Evolutionary conservation across 2,797 vertebrate species (phyloP).

Genomic region (Enteromius viviparus): DNA sequence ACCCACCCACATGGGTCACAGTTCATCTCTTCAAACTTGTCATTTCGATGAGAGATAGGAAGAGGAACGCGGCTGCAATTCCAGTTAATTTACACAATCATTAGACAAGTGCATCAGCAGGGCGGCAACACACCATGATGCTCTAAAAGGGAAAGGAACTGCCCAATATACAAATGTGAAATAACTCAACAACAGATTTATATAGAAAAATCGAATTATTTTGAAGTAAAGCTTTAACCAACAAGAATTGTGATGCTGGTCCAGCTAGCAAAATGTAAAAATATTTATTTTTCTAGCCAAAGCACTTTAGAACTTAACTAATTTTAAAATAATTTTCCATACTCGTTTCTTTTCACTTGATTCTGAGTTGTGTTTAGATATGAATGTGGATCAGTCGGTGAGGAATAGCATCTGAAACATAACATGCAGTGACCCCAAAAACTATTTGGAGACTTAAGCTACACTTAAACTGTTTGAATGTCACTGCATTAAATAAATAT

Average conservation of each 20-base stretch:
- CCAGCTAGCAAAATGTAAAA: neutral
- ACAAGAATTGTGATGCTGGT: neutral
- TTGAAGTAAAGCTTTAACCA: neutral
- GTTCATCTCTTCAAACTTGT: constrained; percentile 41
- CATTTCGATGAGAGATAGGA: constrained; percentile 39
- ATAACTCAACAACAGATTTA: neutral
- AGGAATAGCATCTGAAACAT: neutral
- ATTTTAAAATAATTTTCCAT: neutral
- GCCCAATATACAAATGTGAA: constrained; percentile 6
- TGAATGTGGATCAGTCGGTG: constrained; percentile 2
- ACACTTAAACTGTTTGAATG: neutral
- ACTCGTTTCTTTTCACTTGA: neutral
- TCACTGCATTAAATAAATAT: constrained; percentile 6
- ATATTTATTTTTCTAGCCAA: neutral
- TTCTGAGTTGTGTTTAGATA: neutral
- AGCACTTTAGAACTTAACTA: neutral
- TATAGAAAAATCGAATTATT: neutral
- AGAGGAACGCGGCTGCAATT: constrained; percentile 5
- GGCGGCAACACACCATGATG: constrained; percentile 24
- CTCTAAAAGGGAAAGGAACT: constrained; percentile 2
- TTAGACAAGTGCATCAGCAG: constrained; percentile 22
- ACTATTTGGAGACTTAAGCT: neutral
- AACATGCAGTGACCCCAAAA: constrained; percentile 3
- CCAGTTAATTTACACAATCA: constrained; percentile 43
- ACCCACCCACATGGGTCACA: constrained; percentile 35